A percentile compares a stretch with the other conserved stretches of the same genome.
Conservation (phyloP, 1,140 invertebrate genomes). For the Drosophila rhopaloa region DNA sequence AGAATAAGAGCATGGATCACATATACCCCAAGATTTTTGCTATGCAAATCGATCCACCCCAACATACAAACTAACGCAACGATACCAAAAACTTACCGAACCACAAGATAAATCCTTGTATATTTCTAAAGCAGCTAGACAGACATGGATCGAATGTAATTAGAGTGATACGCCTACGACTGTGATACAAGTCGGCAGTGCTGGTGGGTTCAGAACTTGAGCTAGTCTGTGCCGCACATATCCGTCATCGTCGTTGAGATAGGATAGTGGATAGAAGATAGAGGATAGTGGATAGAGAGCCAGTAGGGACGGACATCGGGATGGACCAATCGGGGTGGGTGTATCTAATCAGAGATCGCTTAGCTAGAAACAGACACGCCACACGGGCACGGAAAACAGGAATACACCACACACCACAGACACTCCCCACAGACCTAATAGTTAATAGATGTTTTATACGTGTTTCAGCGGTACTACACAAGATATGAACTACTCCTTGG, state of each 20-base stretch:
- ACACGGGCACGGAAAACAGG: slow-evolving; percentile 14
- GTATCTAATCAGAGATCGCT: slow-evolving; percentile 58
- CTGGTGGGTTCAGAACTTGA: slow-evolving; percentile 47
- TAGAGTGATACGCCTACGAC: slow-evolving; percentile 34
- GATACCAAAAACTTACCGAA: slow-evolving; percentile 47
- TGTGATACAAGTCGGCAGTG: slow-evolving; percentile 70
- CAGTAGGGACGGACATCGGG: slow-evolving; percentile 12
- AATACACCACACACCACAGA: slow-evolving; percentile 25
- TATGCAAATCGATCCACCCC: not conserved
- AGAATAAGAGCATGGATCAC: not conserved
- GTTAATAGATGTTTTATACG: slow-evolving; percentile 80
- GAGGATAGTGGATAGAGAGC: not conserved
- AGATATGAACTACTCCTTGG: slow-evolving; percentile 60
- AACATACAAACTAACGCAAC: slow-evolving; percentile 29
- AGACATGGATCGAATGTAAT: slow-evolving; percentile 3
- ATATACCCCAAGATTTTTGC: not conserved
- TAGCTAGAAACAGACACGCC: slow-evolving; percentile 54
- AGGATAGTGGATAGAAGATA: slow-evolving; percentile 6
- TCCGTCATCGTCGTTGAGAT: slow-evolving; percentile 48
- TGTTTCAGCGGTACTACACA: slow-evolving; percentile 74
- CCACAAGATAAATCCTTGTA: slow-evolving; percentile 33
- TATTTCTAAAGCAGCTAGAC: slow-evolving; percentile 39
- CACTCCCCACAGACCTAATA: slow-evolving; percentile 49
- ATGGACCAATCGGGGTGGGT: slow-evolving; percentile 57
- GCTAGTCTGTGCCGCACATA: slow-evolving; percentile 44